Conservation (phyloP, 2,113 vertebrate species). For the Toxotes chatareus region DNA sequence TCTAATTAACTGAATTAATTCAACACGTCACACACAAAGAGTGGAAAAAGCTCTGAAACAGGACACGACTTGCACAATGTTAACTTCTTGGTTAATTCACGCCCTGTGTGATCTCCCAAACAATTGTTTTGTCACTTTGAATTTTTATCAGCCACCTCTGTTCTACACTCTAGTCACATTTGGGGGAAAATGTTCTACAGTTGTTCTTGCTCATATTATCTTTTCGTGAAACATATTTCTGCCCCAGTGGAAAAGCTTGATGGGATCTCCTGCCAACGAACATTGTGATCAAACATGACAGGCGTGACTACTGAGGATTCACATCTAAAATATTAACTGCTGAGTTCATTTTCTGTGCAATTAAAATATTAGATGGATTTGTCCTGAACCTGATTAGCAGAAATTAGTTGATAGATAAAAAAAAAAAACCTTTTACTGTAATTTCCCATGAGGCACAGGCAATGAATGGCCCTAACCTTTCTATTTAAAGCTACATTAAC, state of each 20-base stretch:
- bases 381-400: not conserved
- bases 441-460: not conserved
- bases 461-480: not conserved
- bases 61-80: not conserved
- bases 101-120: slow-evolving; percentile 39
- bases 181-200: slow-evolving; percentile 39
- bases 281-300: slow-evolving; percentile 58
- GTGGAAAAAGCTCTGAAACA: too few relatives aligned
- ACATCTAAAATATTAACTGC: slow-evolving; percentile 52
- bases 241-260: slow-evolving; percentile 44
- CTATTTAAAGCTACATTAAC: too few relatives aligned
- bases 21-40: too few relatives aligned
- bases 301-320: slow-evolving; percentile 26
- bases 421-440: not conserved
- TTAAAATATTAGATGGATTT: not conserved
- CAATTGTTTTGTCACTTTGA: slow-evolving; percentile 35
- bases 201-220: slow-evolving; percentile 52
- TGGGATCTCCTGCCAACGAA: slow-evolving; percentile 37
- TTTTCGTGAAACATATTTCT: slow-evolving; percentile 50
- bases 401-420: not conserved
- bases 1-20: too few relatives aligned
- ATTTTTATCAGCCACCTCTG: slow-evolving; percentile 33
- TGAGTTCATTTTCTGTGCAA: slow-evolving; percentile 13
- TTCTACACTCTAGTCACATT: slow-evolving; percentile 40
- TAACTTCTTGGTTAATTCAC: slow-evolving; percentile 13